Percentiles rank a stretch among this genome's conserved stretches.
These are phyloP conservation scores for Phenganax marumi DNA, from an alignment of 92 coral and sea anemone genomes.

Conservation along the genomic window DNA sequence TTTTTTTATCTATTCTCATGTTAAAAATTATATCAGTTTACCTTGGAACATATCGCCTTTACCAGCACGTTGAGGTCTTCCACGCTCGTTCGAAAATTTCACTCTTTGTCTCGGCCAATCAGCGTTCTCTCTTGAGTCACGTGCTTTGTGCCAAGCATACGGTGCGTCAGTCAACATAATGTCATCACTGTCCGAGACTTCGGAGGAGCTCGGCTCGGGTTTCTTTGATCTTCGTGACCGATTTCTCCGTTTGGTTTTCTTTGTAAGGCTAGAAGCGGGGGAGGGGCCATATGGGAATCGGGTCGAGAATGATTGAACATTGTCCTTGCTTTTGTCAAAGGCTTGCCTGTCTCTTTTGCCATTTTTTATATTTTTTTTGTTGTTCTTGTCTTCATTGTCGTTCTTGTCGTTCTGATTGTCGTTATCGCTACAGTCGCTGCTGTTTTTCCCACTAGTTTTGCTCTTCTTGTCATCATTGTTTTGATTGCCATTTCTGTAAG, in stretches of 20 bases:
- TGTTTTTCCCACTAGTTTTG: neutral
- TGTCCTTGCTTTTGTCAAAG: neutral
- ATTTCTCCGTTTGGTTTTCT: neutral
- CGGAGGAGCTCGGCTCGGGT: neutral
- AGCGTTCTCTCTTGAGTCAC: neutral
- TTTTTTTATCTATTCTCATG: no score
- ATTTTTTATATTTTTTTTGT: no score
- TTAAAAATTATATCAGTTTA: neutral
- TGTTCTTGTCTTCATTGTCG: neutral
- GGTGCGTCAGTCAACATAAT: neutral
- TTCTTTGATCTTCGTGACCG: constrained; percentile 16
- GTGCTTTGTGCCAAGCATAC: neutral
- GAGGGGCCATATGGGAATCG: neutral
- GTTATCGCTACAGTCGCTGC: neutral
- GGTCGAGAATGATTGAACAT: neutral
- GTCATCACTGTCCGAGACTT: neutral
- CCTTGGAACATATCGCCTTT: neutral
- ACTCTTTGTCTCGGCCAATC: neutral
- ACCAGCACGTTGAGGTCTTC: neutral
- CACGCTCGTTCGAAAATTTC: neutral
- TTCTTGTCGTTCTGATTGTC: neutral
- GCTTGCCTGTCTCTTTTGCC: no score
- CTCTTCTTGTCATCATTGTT: neutral
- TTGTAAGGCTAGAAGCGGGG: neutral
- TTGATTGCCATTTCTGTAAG: neutral